These are phyloP conservation scores for Heliconius eleuchia DNA, from an alignment of 1,140 invertebrate genomes.

Conservation along the genomic window DNA sequence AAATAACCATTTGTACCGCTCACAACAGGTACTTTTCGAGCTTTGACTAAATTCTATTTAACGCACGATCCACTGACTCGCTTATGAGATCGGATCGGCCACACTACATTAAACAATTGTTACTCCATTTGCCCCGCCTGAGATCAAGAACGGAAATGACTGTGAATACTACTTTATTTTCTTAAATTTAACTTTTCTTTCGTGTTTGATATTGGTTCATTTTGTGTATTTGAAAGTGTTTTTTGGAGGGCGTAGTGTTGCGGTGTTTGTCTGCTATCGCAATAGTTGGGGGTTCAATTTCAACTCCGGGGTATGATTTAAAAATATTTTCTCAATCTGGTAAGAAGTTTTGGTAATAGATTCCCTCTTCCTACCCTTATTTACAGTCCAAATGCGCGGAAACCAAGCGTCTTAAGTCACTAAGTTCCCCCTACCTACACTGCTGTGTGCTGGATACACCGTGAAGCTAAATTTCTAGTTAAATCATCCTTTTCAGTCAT, in stretches of 20 bases:
- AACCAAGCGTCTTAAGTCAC: no score
- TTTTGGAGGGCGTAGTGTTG: no score
- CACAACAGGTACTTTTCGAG: slow-evolving; percentile 10
- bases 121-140: slow-evolving; percentile 31
- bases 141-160: slow-evolving; percentile 23
- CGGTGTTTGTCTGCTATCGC: no score
- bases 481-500: neutral
- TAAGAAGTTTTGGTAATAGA: no score
- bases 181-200: slow-evolving; percentile 12
- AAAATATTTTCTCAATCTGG: no score
- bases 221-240: neutral
- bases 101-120: slow-evolving; percentile 39
- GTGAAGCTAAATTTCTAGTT: no score
- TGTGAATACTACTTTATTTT: slow-evolving; percentile 24
- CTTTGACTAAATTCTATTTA: slow-evolving; percentile 27
- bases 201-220: slow-evolving; percentile 1
- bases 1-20: neutral
- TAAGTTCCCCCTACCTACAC: neutral
- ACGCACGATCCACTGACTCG: slow-evolving; percentile 49
- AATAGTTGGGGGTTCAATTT: no score
- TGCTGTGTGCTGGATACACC: neutral
- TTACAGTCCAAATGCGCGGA: no score
- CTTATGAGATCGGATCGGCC: slow-evolving; percentile 51
- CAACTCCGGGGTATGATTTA: no score
- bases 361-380: no score